Evolutionary conservation across 2,888 invertebrate species (phyloP), one percentile per base, ranked within the genome.

Genomic region (Hypolimnas misippus): DNA sequence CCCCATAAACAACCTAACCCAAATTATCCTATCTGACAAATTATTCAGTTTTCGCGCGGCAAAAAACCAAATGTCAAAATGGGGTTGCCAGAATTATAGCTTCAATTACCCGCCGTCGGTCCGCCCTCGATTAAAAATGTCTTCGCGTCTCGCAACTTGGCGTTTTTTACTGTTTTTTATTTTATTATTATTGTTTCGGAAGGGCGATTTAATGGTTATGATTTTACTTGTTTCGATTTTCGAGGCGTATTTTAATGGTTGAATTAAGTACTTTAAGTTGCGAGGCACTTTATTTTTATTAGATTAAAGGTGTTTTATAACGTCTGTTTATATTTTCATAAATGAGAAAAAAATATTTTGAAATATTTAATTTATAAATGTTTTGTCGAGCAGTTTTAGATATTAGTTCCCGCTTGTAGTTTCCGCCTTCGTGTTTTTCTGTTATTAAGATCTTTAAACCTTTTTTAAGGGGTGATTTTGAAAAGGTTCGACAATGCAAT

Each of bases 81-180:
- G 86, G 89, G 89, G 89, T 77, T 83, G 87, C 86, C 83, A 89
- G 86, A 91, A 82, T 90, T 90, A 92, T 91, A 76, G 83, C 84
- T 86, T 83, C 91, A 91, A 92, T 92, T 91, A 91, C 83, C 76
- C 75, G 73, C 65, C 73, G 70, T 77, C 76, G 79, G 78, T 75
- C 76, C 76, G 76, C 75, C 76, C 81, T 76, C 87, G 87, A 89
- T 91, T 90, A 90, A 89, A 89, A 88, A 81, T 89, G 84, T 89
- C 87, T 89, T 87, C 83, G 80, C 81, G 81, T 84, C 79, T 79
- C 77, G 84, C 86, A 76, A 81, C 68, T 78, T 77, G 71, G 77
- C 76, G 73, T 75, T 80, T 81, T 83, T 81, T 76, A 68, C 65
- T 69, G 70, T 71, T 76, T 77, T 76, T 76, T 69, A 69, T 71